Evolutionary conservation across 2,797 vertebrate species (phyloP), one percentile per base, ranked within the genome.

Genomic region (Oryzias dopingdopingensis): DNA sequence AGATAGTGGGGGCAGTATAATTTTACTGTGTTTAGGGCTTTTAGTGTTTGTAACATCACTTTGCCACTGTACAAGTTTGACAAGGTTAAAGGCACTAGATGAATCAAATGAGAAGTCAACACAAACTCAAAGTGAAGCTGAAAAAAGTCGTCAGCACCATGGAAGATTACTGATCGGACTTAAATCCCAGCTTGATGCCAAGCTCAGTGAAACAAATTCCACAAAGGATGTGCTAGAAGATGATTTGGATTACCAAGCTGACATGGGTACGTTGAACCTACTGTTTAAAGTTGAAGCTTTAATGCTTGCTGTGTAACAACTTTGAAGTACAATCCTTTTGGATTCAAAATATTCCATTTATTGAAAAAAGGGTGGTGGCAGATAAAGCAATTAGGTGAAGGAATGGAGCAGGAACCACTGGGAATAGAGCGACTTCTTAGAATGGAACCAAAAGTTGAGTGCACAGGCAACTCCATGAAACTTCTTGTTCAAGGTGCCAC

Each of bases 391-490:
- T 26, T 37, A n/a, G 54, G 3, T 42, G 16, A 71, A 44, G 51
- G 10, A 24, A n/a, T 8, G 1, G 56, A 23, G 45, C 3, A 20
- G 0, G 50, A 55, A 14, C 51, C 26, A 13, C 17, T 42, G 24
- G 69, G 74, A 5, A 60, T 90, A 20, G 61, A 84, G 7, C 60
- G 0, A 5, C 76, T 92, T 14, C 76, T 91, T 42, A 74, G 79
- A 65, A 67, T 88, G 82, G 83, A 86, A 6, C 90, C 91, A 7
- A 77, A 61, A 37, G 90, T 93, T 50, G 88, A 92, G 70, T 93
- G 92, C 68, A 81, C 57, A 1, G 65, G 44, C 22, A 49, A 86
- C 45, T 70, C 80, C 1, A 92, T 93, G 90, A 86, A 42, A 23
- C 87, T 93, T 46, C 66, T 74, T 37, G 62, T 92, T 62, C 74